These are phyloP conservation scores for Siniperca chuatsi DNA, from an alignment of 2,113 vertebrate species.

Conservation along the genomic window DNA sequence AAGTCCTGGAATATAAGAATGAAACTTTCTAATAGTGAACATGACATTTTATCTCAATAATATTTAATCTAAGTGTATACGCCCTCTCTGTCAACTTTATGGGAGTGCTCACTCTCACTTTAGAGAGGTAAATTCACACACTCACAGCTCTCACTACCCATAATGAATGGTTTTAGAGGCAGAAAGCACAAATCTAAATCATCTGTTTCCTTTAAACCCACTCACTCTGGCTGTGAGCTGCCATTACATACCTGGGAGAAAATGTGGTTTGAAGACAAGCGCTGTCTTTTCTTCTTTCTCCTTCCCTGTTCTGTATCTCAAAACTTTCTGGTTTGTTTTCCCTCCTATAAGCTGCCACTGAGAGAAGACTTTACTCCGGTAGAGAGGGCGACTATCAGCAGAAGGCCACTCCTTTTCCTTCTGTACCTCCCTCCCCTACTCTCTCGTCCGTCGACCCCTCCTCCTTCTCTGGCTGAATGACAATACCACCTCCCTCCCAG, in stretches of 20 bases:
- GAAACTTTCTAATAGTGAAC: not conserved
- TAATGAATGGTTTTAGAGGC: constrained; percentile 58
- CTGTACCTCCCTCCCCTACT: constrained; percentile 66
- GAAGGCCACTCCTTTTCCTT: constrained; percentile 86
- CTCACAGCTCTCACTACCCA: constrained; percentile 41
- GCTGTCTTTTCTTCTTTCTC: constrained; percentile 50
- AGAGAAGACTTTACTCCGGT: constrained; percentile 73
- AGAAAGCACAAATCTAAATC: constrained; percentile 55
- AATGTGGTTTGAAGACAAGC: constrained; percentile 27
- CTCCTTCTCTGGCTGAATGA: constrained; percentile 77
- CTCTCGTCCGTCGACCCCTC: constrained; percentile 68
- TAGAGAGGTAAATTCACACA: constrained; percentile 38
- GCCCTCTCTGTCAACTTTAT: constrained; percentile 33
- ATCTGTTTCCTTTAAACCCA: constrained; percentile 47
- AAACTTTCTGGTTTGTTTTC: constrained; percentile 71
- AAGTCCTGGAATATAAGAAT: not conserved
- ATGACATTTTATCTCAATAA: not conserved
- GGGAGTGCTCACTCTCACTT: constrained; percentile 19
- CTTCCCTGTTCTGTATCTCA: constrained; percentile 54
- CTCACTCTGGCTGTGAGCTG: constrained; percentile 30
- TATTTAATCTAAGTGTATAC: constrained; percentile 6
- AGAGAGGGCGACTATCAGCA: constrained; percentile 77
- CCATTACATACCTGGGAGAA: constrained; percentile 74
- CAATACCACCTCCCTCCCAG: constrained; percentile 78
- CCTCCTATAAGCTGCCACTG: constrained; percentile 73